Conservation (phyloP, 2,113 vertebrate genomes). For the Heterochromis multidens region DNA sequence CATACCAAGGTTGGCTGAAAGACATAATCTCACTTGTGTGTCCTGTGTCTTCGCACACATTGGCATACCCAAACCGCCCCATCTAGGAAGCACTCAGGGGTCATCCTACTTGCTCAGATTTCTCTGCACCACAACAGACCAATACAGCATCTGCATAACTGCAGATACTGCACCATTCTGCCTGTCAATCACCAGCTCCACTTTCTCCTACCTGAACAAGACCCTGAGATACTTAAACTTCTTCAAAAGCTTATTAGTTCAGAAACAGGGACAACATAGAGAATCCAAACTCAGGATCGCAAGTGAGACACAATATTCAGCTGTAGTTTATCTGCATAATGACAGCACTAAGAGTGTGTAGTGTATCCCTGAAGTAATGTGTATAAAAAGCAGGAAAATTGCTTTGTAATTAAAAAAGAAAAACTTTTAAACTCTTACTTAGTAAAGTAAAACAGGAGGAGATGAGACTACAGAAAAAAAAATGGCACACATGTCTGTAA, state of each 20-base stretch:
- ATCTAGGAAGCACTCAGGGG: not conserved
- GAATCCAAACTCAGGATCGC: not conserved
- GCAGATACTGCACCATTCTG: not conserved
- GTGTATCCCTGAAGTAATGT: not conserved
- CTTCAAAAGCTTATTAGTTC: not conserved
- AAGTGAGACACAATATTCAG: not conserved
- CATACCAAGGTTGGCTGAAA: not conserved
- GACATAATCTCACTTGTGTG: not conserved
- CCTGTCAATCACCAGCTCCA: not conserved
- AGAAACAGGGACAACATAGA: not conserved
- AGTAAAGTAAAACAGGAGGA: not conserved
- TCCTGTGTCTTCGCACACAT: too few species aligned
- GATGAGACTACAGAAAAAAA: not conserved
- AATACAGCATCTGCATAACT: not conserved
- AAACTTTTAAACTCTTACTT: not conserved
- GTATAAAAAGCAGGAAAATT: too few species aligned
- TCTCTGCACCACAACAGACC: not conserved
- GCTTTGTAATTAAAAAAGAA: not conserved
- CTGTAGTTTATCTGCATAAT: not conserved
- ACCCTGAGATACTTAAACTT: not conserved
- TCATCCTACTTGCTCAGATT: not conserved
- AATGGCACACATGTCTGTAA: not conserved
- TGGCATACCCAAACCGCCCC: not conserved
- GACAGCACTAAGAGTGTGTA: not conserved
- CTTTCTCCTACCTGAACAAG: not conserved